Conservation (phyloP, 2,888 invertebrate species). For the Pollenia labialis region DNA sequence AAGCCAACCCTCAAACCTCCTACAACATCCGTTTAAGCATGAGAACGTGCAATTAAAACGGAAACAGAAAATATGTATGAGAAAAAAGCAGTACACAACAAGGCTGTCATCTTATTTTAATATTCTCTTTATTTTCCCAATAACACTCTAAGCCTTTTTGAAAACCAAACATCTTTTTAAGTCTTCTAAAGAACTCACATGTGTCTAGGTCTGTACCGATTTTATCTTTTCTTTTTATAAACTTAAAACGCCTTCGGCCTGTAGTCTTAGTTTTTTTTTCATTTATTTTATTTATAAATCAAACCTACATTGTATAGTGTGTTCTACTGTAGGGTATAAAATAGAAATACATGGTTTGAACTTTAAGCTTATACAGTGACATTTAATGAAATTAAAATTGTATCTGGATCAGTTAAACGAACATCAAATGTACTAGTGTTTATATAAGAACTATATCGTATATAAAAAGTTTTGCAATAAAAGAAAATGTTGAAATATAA, state of each 20-base stretch:
- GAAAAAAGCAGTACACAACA: background rate
- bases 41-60: slow-evolving; percentile 64
- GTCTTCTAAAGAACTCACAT: no score
- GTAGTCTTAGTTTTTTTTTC: slow-evolving; percentile 45
- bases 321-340: background rate
- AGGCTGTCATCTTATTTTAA: slow-evolving; percentile 50
- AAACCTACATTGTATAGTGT: slow-evolving; percentile 22
- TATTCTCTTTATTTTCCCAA: slow-evolving; percentile 7
- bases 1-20: background rate
- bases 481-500: background rate
- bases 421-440: background rate
- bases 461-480: background rate
- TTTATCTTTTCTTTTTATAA: slow-evolving; percentile 23
- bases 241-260: slow-evolving; percentile 52
- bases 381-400: slow-evolving; percentile 67
- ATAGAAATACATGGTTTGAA: slow-evolving; percentile 23
- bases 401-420: slow-evolving; percentile 31
- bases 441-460: background rate
- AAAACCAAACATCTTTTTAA: no score
- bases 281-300: slow-evolving; percentile 46
- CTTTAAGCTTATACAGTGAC: slow-evolving; percentile 56
- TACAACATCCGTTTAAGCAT: background rate
- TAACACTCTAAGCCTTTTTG: background rate
- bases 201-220: no score
- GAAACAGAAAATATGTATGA: slow-evolving; percentile 58